These are phyloP conservation scores for Neopelma chrysocephalum DNA, from an alignment of 2,797 vertebrate species.

Conservation along the genomic window DNA sequence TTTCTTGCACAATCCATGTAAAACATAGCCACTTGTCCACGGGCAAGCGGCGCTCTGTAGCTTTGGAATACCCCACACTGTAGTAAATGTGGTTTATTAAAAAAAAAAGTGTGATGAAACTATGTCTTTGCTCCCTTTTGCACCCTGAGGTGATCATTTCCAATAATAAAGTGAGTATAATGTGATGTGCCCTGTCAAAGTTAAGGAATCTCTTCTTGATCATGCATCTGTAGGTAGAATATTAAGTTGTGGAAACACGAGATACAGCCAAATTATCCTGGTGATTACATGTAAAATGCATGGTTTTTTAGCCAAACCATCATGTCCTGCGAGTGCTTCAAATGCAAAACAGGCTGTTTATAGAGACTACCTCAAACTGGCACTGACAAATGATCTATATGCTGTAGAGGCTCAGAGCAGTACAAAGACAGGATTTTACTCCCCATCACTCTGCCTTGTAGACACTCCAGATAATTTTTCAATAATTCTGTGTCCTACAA, in stretches of 20 bases:
- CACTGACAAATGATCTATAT: slow-evolving; percentile 56
- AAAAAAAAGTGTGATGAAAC: background rate
- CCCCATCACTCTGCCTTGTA: background rate
- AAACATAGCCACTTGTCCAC: background rate
- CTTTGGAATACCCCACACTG: slow-evolving; percentile 17
- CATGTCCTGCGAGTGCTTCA: slow-evolving; percentile 58
- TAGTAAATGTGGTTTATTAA: background rate
- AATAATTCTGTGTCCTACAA: background rate
- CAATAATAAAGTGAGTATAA: slow-evolving; percentile 69
- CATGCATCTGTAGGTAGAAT: slow-evolving; percentile 62
- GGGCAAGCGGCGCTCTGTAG: slow-evolving; percentile 54
- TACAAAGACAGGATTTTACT: slow-evolving; percentile 33
- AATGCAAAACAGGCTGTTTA: slow-evolving; percentile 65
- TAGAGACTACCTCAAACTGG: slow-evolving; percentile 36
- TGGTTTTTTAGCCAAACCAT: slow-evolving; percentile 12
- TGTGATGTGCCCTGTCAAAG: slow-evolving; percentile 67
- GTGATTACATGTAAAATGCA: slow-evolving; percentile 64
- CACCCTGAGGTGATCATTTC: slow-evolving; percentile 69
- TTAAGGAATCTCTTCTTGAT: slow-evolving; percentile 66
- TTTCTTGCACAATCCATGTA: background rate
- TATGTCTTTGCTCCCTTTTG: slow-evolving; percentile 36
- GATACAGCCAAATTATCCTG: slow-evolving; percentile 58
- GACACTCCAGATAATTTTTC: background rate
- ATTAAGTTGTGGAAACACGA: slow-evolving; percentile 60
- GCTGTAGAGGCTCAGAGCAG: slow-evolving; percentile 17